Evolutionary conservation across 2,888 invertebrate genomes (phyloP).

Genomic region (Gibbula magus): DNA sequence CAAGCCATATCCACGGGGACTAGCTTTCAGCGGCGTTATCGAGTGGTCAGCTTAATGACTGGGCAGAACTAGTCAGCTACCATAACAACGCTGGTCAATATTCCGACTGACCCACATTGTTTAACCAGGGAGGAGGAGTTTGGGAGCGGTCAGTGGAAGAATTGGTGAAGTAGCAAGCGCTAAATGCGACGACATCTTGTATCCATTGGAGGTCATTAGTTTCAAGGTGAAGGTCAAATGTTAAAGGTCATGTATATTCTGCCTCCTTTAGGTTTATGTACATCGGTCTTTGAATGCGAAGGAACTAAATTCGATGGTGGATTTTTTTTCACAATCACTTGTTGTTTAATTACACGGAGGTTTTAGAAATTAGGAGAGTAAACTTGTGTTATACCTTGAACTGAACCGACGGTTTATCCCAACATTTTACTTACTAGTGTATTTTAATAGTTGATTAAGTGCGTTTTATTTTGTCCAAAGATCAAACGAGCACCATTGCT

Average conservation of each 20-base stretch:
- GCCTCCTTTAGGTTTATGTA: not conserved
- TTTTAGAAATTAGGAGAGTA: too few relatives aligned
- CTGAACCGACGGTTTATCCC: too few relatives aligned
- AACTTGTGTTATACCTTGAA: too few relatives aligned
- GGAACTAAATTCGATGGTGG: too few relatives aligned
- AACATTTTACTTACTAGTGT: too few relatives aligned
- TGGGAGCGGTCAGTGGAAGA: not conserved
- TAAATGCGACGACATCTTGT: not conserved
- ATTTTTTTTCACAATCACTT: too few relatives aligned
- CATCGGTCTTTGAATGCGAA: not conserved
- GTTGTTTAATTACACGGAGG: too few relatives aligned
- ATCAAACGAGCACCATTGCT: too few relatives aligned
- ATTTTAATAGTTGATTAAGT: too few relatives aligned
- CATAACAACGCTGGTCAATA: constrained; percentile 8
- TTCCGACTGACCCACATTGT: not conserved
- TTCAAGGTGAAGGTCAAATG: constrained; percentile 10
- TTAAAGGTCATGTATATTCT: not conserved
- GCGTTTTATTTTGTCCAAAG: too few relatives aligned
- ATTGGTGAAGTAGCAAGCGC: not conserved
- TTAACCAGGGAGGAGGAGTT: not conserved
- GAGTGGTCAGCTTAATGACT: not conserved
- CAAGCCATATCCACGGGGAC: too few relatives aligned
- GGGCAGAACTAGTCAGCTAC: not conserved
- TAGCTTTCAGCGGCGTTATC: too few relatives aligned
- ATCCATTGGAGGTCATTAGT: not conserved